Base-by-base conservation (phyloP, 2,797 vertebrate genomes). In the Eulemur rubriventer region DNA sequence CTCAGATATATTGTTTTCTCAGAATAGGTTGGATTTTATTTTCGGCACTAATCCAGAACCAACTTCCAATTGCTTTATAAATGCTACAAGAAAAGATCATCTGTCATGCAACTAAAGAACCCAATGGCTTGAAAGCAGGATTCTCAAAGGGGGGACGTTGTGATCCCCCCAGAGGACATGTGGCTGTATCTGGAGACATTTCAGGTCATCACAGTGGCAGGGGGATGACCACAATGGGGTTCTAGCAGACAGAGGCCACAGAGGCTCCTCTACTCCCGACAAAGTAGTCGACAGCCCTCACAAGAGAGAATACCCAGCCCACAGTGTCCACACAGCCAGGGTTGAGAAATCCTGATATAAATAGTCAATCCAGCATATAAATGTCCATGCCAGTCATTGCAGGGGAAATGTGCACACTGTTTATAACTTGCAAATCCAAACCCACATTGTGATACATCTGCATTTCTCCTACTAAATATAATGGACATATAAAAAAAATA, bases 1-100 rank as follows among this genome's bases (percentile, higher is more conserved):
- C 97, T 98, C 98, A 98, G 98, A 98, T 98, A 98, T 92, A 98
- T 97, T 98, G 98, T 98, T 99, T 98, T 97, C 98, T 98, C 98
- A 98, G 98, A 98, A 98, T 98, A 97, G 89, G 95, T 96, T 96
- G 80, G 97, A 97, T 97, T 98, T 97, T 96, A 98, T 98, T 98
- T 98, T 98, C 98, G 97, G 88, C 41, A 48, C 75, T 95, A 97
- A 96, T 96, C 91, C 96, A 98, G 92, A 85, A 73, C 89, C 84
- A 97, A 97, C 97, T 90, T 93, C 52, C 59, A 65, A 94, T 18
- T 91, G 96, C 97, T 63, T 95, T 86, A 92, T 63, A 96, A 87
- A 69, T 67, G 41, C 30, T 57, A 17, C 2, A n/a, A 33, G 65
- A 52, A 59, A 81, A 91, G 33, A 57, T 89, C 13, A 69, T 43